Evolutionary conservation across 1,140 invertebrate species (phyloP), one percentile per base, ranked within the genome.

Genomic region (Sogatella furcifera): DNA sequence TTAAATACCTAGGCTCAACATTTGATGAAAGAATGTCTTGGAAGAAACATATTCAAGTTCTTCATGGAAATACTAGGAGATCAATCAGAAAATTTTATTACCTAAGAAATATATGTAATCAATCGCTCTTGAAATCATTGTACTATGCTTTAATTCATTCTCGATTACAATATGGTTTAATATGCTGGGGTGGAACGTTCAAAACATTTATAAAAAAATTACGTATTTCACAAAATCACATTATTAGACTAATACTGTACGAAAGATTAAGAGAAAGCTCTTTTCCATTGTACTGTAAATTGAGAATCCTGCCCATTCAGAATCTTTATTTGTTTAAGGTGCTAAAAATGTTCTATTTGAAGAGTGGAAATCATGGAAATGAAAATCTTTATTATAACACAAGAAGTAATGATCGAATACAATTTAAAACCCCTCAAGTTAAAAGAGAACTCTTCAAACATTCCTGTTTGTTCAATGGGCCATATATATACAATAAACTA

Each of bases 11-110:
- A 13, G 55, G 55, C 2, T 6, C 17, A 15, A 24, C 42, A 41
- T 57, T 57, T 17, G 24, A 57, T 17, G 55, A 57, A 57, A 57
- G 42, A 38, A 21, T 34, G n/a, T 15, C 34, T 57, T 57, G 22
- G 24, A 42, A 57, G 5, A 38, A 57, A 17, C 55, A 57, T 42
- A 41, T 57, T 17, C 19, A 21, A 9, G n/a, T 15, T 2, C 9
- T 31, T 5, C 24, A 38, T 57, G 19, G 15, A 1, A 6, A 57
- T 19, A 38, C 42, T 34, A 42, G 17, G 31, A 19, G 13, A n/a
- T 38, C 15, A 17, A 42, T 17, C 1, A 57, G 55, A 21, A 19
- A n/a, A 17, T 57, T 42, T 17, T 57, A 57, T 57, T 57, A 21
- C 17, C 17, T 57, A 5, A 38, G 34, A 42, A 41, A 38, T 41